Base-by-base conservation (phyloP, 2,888 invertebrate genomes). In the Erebia aethiops region DNA sequence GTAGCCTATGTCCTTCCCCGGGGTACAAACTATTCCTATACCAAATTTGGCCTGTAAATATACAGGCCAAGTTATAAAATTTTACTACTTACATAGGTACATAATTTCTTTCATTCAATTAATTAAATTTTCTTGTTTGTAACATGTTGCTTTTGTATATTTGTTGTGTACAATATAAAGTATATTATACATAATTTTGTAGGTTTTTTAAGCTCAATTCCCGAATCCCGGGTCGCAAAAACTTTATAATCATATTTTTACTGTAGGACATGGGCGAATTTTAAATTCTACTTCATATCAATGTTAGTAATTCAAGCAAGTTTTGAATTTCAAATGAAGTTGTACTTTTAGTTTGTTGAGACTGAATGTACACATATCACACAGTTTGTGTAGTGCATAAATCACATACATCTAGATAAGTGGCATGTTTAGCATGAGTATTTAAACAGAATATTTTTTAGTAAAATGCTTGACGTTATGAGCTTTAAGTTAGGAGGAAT, bases 131-230 rank as follows among this genome's bases (percentile, higher is more conserved):
- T 4, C 26, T 21, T 21, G 21, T 21, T 21, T 26, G 1, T 26
- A 26, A 26, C 2, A 26, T 26, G 0, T 26, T 26, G 26, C 4
- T 26, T 26, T 26, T 26, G 26, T 26, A 26, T 26, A 26, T 26
- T 26, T 26, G 26, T 26, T 2, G 26, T 26, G 26, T 26, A 4
- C 26, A 26, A 26, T 26, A 21, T 21, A 21, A n/a, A n/a, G 21
- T 21, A 21, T 21, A 21, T 26, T 8, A 35, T 8, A 26, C 35
- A 41, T 10, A 9, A 2, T 11, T n/a, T 16, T 63, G 51, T 77
- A 80, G 76, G 81, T 82, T 86, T 83, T 85, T 83, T 82, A 81
- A 74, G 80, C 79, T 77, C 74, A 75, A 69, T 77, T 70, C 78
- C 75, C 70, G 72, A 67, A 69, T 70, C 71, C 73, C 70, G 51